These are phyloP conservation scores for Bombus terrestris DNA, from an alignment of 1,140 invertebrate genomes.

Conservation along the genomic window DNA sequence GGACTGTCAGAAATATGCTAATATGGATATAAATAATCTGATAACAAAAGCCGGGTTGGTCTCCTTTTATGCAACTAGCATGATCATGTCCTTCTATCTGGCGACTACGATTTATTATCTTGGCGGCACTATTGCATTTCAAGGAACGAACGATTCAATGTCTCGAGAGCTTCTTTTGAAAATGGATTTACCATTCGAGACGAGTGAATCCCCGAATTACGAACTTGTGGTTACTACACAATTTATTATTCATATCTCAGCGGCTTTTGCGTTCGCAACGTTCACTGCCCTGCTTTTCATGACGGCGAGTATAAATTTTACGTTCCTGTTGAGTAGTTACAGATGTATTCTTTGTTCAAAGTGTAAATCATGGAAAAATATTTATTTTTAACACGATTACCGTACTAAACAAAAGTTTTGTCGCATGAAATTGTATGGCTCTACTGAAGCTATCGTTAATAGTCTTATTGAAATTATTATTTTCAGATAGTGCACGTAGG, in stretches of 20 bases:
- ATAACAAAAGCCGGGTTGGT: conserved; percentile 22
- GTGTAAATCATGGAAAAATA: not conserved
- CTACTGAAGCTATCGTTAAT: no score
- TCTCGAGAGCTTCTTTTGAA: conserved; percentile 46
- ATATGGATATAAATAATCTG: not conserved
- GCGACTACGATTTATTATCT: not conserved
- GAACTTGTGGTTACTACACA: conserved; percentile 46
- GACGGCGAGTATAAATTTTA: conserved; percentile 14
- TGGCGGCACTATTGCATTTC: not conserved
- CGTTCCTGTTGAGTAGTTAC: no score
- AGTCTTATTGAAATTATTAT: not conserved
- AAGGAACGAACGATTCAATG: not conserved
- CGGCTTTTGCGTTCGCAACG: conserved; percentile 22
- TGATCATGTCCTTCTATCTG: not conserved
- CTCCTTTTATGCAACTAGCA: conserved; percentile 29
- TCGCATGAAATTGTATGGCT: no score
- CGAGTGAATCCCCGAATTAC: conserved; percentile 44
- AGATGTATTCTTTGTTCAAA: not conserved
- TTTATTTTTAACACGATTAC: no score
- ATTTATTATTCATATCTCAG: conserved; percentile 28
- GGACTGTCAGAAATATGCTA: conserved; percentile 34
- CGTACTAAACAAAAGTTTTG: no score
- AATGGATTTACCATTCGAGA: conserved; percentile 61
- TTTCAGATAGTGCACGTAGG: conserved; percentile 52
- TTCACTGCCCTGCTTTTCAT: conserved; percentile 47